These are phyloP conservation scores for Pterocles orientalis DNA, from an alignment of 2,113 vertebrate species.

Conservation along the genomic window DNA sequence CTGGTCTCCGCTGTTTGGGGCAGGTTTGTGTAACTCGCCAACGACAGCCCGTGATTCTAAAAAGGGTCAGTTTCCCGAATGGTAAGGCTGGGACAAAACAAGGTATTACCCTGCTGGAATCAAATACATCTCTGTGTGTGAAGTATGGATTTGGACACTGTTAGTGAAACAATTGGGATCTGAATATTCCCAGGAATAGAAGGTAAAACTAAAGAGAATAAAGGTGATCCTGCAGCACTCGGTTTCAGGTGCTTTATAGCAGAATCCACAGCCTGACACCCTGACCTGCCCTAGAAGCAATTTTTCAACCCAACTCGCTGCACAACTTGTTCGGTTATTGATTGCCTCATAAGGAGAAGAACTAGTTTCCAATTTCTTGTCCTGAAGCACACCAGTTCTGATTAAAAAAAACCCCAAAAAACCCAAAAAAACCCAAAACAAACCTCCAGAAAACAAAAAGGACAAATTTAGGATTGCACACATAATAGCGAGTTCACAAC, in stretches of 20 bases:
- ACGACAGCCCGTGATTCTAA: background rate
- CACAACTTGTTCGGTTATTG: background rate
- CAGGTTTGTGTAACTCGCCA: background rate
- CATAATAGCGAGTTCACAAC: background rate
- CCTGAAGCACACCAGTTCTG: background rate
- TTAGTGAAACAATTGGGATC: background rate
- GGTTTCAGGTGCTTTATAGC: background rate
- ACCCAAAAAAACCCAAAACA: background rate
- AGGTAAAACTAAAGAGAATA: background rate
- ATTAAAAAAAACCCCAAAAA: background rate
- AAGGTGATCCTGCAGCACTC: background rate
- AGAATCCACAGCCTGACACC: background rate
- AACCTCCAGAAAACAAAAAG: background rate
- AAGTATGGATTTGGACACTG: background rate
- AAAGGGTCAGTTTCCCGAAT: background rate
- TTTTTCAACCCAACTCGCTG: background rate
- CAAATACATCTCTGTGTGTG: background rate
- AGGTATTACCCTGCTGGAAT: background rate
- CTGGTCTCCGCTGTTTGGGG: background rate
- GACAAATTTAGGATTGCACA: background rate
- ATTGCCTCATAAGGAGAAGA: background rate
- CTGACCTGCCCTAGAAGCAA: background rate
- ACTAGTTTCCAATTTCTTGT: background rate
- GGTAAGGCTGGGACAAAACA: background rate
- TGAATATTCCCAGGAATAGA: background rate